A percentile compares a stretch with the other conserved stretches of the same genome.
These are phyloP conservation scores for Drosophila seguyi DNA, from an alignment of 1,140 invertebrate genomes.

Conservation along the genomic window DNA sequence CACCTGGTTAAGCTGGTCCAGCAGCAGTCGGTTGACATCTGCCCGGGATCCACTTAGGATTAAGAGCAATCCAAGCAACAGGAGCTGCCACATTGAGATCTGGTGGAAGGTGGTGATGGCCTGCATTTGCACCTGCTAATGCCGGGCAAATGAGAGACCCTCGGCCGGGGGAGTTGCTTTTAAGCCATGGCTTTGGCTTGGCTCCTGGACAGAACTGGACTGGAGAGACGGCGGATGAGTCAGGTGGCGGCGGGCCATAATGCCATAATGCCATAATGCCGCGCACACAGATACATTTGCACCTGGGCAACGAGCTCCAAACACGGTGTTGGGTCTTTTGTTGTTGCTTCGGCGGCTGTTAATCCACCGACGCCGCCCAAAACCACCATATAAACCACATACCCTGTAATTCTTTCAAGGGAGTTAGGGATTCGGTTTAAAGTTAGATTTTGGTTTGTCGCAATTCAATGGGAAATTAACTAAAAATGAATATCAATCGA, in stretches of 20 bases:
- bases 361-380: slow-evolving; percentile 11
- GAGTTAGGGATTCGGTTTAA: not conserved
- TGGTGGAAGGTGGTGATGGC: not conserved
- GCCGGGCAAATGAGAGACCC: slow-evolving; percentile 37
- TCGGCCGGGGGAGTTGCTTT: slow-evolving; percentile 30
- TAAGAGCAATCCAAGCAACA: slow-evolving; percentile 19
- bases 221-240: slow-evolving; percentile 20
- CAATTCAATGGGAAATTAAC: too few species aligned
- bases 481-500: too few species aligned
- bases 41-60: not conserved
- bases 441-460: not conserved
- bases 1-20: slow-evolving; percentile 57
- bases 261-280: slow-evolving; percentile 25
- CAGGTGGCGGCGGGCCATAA: slow-evolving; percentile 37
- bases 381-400: slow-evolving; percentile 38
- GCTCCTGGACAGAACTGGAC: slow-evolving; percentile 28
- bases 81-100: slow-evolving; percentile 5
- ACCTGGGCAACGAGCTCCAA: slow-evolving; percentile 18
- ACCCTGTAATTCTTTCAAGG: slow-evolving; percentile 15
- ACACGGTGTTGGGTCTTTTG: slow-evolving; percentile 17
- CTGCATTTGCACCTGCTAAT: slow-evolving; percentile 17
- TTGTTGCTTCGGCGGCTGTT: slow-evolving; percentile 11
- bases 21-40: slow-evolving; percentile 28
- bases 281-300: slow-evolving; percentile 4
- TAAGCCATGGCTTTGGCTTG: slow-evolving; percentile 39